A percentile compares a stretch with the other conserved stretches of the same genome.
Evolutionary conservation across 2,113 vertebrate species (phyloP).

Genomic region (Microcebus lehilahytsara): DNA sequence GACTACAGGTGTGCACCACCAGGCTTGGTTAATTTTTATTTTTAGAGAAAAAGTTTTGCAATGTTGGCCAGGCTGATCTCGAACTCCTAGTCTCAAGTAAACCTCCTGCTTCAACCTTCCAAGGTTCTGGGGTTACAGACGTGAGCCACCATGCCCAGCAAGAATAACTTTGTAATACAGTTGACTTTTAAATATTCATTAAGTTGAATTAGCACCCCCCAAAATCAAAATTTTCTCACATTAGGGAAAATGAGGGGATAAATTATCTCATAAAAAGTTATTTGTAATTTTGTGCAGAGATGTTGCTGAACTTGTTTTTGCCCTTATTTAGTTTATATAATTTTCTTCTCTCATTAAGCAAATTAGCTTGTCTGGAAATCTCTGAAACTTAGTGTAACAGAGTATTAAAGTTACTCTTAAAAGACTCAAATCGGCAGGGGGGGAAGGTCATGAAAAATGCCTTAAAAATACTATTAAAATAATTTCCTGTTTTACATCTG

Average conservation of each 20-base stretch:
- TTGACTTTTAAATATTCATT: background rate
- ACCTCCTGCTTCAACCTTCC: no score
- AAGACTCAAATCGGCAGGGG: background rate
- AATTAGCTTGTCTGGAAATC: background rate
- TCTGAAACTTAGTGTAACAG: background rate
- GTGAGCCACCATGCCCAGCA: background rate
- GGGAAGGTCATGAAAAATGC: background rate
- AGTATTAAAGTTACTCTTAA: background rate
- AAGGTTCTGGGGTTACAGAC: no score
- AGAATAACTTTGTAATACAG: background rate
- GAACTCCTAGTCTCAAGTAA: no score
- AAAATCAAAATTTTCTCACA: background rate
- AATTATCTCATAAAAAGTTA: background rate
- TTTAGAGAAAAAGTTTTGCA: no score
- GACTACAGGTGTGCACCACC: no score
- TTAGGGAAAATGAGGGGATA: background rate
- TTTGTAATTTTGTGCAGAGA: background rate
- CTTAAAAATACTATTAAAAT: background rate
- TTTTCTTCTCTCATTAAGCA: background rate
- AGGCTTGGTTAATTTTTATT: no score
- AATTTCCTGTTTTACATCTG: constrained; percentile 41
- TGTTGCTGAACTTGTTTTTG: background rate
- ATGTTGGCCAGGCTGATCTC: no score
- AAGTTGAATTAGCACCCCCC: background rate
- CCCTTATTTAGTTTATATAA: background rate